Base-by-base conservation (phyloP, 2,888 invertebrate genomes). In the Coelinius sp. region DNA sequence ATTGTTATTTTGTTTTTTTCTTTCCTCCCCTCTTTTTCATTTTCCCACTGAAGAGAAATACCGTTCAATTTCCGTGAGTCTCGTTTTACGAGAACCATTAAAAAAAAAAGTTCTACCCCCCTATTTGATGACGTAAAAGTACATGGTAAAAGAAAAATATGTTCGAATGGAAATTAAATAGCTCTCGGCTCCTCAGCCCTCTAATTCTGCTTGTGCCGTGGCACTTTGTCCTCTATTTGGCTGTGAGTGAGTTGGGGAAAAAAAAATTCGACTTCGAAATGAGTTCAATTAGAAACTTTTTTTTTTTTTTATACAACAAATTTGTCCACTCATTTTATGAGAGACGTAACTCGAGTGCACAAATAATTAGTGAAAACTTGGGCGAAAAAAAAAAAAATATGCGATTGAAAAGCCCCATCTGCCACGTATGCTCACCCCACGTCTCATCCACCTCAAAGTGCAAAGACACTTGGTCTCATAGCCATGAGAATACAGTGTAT, bases 31-130 rank as follows among this genome's bases (percentile, higher is more conserved):
- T 22, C 14, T 35, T 44, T 17, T 44, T 41, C 20, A 35, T 35
- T 46, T 35, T 52, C 20, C 20, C 49, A 52, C 22, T 31, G 20
- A 35, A 31, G 14, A 59, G 59, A 14, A 17, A 59, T 59, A 59
- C 62, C 49, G 49, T 63, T 69, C 31, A 63, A 63, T 69, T 24
- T 52, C 52, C 52, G 24, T 8, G 53, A 52, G 52, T 64, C 63
- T 64, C 38, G 63, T 64, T 70, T 70, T 38, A 70, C 70, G 64
- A 38, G 35, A 35, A 14, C 24, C 49, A 24, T 22, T 35, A 49
- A 35, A 62, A 17, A 56, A 41, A 22, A 31, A 46, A 22, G 1
- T 22, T 8, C 22, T 22, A 49, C 41, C 10, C 20, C 8, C n/a
- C 14, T 6, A 31, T 14, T 10, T 59, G 35, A 59, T 59, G 59